Base-by-base conservation (phyloP, 2,113 vertebrate species). In the Dinomys branickii region DNA sequence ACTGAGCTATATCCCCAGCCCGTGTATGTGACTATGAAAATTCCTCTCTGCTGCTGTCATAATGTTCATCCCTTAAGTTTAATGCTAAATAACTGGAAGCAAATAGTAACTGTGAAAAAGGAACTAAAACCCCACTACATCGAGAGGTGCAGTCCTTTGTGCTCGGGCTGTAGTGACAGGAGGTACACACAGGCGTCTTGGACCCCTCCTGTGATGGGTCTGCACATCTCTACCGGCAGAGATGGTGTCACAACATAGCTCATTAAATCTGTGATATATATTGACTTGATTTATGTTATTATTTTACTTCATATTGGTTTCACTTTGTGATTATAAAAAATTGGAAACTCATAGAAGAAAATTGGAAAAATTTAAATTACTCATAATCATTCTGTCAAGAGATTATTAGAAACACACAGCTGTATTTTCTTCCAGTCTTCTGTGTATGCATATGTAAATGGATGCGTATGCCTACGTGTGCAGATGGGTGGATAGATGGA, bases 31-130 rank as follows among this genome's bases (percentile, higher is more conserved):
- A 73, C n/a, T 85, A 73, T 89, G 28, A 28, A 88, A 65, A 75
- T 11, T 75, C 22, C 35, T 59, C 83, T 61, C 73, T 81, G 12
- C 71, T 75, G 41, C 73, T 81, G 41, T 58, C 50, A 54, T 47
- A 58, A 85, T 81, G 83, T 52, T 95, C 20, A 67, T 44, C 61
- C 19, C 6, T 63, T 97, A 94, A 61, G 65, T 96, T 96, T 71
- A 75, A 97, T 95, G 77, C 41, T 91, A 98, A 96, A 94, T 94
- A 93, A 95, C 44, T 77, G 50, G 96, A 98, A 98, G 52, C 44
- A 97, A 97, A 95, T 26, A 71, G 52, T 80, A 93, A 91, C 3
- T 88, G 63, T 94, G 50, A 96, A 96, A 96, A 88, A 96, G 59
- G 93, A 94, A 97, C 96, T 91, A 24, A 98, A 90, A 92, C 75